These are phyloP conservation scores for Phocoena sinus DNA, from an alignment of 2,113 vertebrate species.

Conservation along the genomic window DNA sequence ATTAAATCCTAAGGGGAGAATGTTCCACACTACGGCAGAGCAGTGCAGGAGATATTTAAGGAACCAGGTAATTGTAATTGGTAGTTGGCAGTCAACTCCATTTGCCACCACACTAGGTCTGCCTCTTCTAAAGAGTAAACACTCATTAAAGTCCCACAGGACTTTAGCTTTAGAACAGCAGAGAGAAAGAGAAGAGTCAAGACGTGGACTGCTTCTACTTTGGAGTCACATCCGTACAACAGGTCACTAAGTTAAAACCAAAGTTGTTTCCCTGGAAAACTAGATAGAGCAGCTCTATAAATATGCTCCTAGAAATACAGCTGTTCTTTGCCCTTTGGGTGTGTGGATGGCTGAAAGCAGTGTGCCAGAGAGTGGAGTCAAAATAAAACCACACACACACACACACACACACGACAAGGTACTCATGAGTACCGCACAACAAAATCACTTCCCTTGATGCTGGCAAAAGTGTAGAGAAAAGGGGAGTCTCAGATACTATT, in stretches of 20 bases:
- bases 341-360: neutral
- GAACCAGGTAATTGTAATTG: neutral
- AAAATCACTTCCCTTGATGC: neutral
- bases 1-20: neutral
- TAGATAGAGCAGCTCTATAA: neutral
- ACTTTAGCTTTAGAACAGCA: neutral
- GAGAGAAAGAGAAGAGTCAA: neutral
- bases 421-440: neutral
- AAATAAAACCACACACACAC: neutral
- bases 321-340: neutral
- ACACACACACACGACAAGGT: too few relatives aligned
- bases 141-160: neutral
- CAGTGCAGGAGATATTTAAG: neutral
- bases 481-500: neutral
- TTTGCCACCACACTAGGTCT: neutral
- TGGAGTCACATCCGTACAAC: neutral
- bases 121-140: neutral
- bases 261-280: constrained; percentile 21
- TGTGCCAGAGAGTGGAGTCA: neutral
- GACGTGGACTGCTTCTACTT: neutral
- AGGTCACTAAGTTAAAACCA: constrained; percentile 14
- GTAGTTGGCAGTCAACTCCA: neutral
- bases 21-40: neutral
- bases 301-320: neutral
- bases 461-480: neutral